These are phyloP conservation scores for Platorchestia sp. DNA, from an alignment of 1,140 invertebrate genomes.

Conservation along the genomic window DNA sequence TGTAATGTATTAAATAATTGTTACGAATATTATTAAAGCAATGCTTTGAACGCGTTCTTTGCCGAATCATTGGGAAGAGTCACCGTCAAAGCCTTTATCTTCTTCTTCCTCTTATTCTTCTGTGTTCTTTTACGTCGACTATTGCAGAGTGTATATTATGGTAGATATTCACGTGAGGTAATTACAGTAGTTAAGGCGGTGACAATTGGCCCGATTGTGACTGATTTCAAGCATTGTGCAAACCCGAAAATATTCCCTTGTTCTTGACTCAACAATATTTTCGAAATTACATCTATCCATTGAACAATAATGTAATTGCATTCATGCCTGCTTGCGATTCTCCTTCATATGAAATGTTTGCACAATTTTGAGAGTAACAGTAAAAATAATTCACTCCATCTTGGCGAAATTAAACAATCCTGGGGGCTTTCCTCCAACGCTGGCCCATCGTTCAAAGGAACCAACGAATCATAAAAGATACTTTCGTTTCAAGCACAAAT, in stretches of 20 bases:
- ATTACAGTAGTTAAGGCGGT: not conserved
- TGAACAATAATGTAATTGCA: not conserved
- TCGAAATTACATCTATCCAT: not conserved
- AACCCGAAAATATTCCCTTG: not conserved
- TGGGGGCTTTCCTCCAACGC: not conserved
- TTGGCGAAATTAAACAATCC: not conserved
- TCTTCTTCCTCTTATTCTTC: not conserved
- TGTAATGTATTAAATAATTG: slow-evolving; percentile 3
- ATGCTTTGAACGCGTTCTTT: not conserved
- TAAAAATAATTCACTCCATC: not conserved
- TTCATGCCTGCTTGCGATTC: not conserved
- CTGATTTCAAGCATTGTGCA: not conserved
- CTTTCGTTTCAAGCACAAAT: not conserved
- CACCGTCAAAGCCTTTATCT: not conserved
- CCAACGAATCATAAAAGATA: not conserved
- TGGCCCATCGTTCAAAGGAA: not conserved
- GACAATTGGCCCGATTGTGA: not conserved
- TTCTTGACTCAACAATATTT: not conserved
- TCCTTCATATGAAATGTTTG: not conserved
- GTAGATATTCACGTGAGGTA: not conserved
- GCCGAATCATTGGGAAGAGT: not conserved
- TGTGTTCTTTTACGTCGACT: not conserved
- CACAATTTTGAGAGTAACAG: not conserved
- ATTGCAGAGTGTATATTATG: not conserved
- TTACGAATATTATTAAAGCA: not conserved